Evolutionary conservation across 2,888 invertebrate genomes (phyloP).

Genomic region (Callyntrura sp.): DNA sequence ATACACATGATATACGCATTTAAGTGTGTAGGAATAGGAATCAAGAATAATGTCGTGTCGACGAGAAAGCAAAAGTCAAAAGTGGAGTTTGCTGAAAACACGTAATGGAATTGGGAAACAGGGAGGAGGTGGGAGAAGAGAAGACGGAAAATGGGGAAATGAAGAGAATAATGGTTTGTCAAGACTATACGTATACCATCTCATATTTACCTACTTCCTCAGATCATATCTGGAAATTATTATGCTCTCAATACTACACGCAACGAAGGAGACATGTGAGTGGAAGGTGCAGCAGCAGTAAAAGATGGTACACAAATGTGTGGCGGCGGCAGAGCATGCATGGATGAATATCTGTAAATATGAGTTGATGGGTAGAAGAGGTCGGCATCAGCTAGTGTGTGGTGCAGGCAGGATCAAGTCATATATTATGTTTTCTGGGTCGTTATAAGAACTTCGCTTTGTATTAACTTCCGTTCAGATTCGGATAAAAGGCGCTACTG

Average conservation of each 20-base stretch:
- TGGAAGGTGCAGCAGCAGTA: conserved; percentile 31
- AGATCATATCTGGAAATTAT: conserved; percentile 39
- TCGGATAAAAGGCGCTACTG: background rate
- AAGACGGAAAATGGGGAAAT: conserved; percentile 46
- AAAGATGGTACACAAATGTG: conserved; percentile 13
- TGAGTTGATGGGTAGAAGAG: conserved; percentile 15
- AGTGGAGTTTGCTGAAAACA: conserved; percentile 17
- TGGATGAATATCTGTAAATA: conserved; percentile 43
- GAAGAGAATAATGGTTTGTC: conserved; percentile 53
- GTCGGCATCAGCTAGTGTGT: conserved; percentile 14
- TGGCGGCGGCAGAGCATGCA: background rate
- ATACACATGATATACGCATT: background rate
- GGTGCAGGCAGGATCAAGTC: background rate
- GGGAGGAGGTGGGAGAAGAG: background rate
- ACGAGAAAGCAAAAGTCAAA: background rate
- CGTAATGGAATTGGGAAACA: conserved; percentile 21
- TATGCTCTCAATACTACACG: background rate
- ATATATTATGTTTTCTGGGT: background rate
- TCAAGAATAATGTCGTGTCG: background rate
- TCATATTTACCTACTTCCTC: conserved; percentile 37
- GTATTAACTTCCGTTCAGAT: background rate
- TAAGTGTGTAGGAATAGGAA: background rate
- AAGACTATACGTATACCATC: conserved; percentile 8
- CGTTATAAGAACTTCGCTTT: background rate
- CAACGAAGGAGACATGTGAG: background rate